Evolutionary conservation across 2,113 vertebrate genomes (phyloP), one percentile per base, ranked within the genome.

Genomic region (Melanerpes aurifrons): DNA sequence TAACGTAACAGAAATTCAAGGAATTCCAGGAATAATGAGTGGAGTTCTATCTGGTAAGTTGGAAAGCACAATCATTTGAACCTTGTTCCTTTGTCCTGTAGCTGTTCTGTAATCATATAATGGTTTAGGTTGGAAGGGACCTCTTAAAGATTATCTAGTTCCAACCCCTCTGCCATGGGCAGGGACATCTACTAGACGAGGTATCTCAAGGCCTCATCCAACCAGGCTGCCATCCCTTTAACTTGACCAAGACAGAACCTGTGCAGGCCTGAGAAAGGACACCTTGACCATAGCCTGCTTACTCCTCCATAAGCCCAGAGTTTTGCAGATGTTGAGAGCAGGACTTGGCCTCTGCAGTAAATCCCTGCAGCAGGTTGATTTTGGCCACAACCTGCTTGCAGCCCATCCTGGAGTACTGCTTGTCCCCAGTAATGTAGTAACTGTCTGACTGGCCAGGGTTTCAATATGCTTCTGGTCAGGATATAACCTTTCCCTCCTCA

Each of bases 371-470:
- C 57, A 99, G 97, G 84, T 99, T 99, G 75, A 99, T 98, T 62
- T 97, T 98, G 8, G 98, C 98, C 94, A 98, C 98, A 54, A 99
- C 99, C 56, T 98, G 98, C 91, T 99, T 99, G 96, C 99, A 99
- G 73, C 99, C 99, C 0, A 96, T 98, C 54, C 96, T 95, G 15
- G 99, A 98, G 40, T 98, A 99, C 89, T 98, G 94, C 7, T 73
- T 97, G 21, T 96, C 98, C 0, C 97, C 98, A 3, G 96, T 90
- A 6, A 95, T 97, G 96, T 99, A 98, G 90, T 99, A 99, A 32
- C 97, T 96, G 29, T 97, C 96, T 99, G 98, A 18, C 95, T 97
- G 0, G 98, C 98, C 32, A 99, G 96, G 19, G 70, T 97, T 93
- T 99, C 98, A 1, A 99, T 97, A 28, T 98, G 98, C 15, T 93